Percentiles rank a stretch among this genome's conserved stretches.
Evolutionary conservation across 2,797 vertebrate genomes (phyloP).

Genomic region (Trematomus bernacchii): DNA sequence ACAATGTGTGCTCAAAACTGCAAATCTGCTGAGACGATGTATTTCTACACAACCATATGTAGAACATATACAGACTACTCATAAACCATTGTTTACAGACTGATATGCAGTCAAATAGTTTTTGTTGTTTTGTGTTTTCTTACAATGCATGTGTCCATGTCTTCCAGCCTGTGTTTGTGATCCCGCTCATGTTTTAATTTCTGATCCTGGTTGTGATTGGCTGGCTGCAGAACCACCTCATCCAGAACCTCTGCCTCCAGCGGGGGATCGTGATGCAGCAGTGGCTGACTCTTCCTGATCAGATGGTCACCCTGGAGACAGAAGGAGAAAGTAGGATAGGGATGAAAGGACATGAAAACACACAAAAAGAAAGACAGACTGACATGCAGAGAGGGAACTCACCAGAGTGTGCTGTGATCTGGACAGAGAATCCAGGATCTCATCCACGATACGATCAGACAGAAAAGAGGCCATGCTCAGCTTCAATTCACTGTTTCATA

Average conservation of each 20-base stretch:
- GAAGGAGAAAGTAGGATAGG: neutral
- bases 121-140: constrained; percentile 39
- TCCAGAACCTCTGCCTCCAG: constrained; percentile 87
- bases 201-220: constrained; percentile 64
- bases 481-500: constrained; percentile 91
- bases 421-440: constrained; percentile 94
- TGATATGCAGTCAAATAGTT: neutral
- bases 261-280: constrained; percentile 85
- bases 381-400: constrained; percentile 26
- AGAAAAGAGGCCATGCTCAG: constrained; percentile 93
- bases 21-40: neutral
- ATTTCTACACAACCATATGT: neutral
- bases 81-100: neutral
- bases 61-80: neutral
- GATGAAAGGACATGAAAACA: neutral
- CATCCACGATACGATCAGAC: constrained; percentile 95
- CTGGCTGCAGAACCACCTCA: constrained; percentile 84
- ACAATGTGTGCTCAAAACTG: neutral
- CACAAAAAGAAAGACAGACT: neutral
- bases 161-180: constrained; percentile 83
- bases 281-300: constrained; percentile 85
- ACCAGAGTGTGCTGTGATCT: constrained; percentile 92
- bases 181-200: constrained; percentile 76
- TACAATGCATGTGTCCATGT: constrained; percentile 90
- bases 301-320: constrained; percentile 89